Evolutionary conservation across 2,888 invertebrate species (phyloP), one percentile per base, ranked within the genome.

Genomic region (Ochropacha duplaris): DNA sequence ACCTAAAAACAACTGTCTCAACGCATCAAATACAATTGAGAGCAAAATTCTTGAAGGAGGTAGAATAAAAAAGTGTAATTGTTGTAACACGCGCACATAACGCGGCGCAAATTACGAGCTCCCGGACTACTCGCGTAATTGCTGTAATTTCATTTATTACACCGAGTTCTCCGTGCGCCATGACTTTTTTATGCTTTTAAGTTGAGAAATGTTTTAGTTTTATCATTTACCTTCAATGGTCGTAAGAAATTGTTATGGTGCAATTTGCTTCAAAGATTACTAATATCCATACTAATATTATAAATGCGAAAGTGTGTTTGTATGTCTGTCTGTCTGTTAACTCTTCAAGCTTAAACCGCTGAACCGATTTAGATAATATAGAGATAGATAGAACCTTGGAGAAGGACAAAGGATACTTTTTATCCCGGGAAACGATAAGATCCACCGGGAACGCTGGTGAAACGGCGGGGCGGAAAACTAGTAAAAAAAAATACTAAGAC

Each of bases 81-180:
- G 44, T 19, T 44, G 44, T 44, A 44, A 44, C 44, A 44, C 44
- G 19, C 16, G 44, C 44, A 44, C 44, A 44, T 44, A 44, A 44
- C 19, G 44, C 44, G 16, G 44, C 44, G 56, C 67, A 75, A 79
- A 78, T 79, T 77, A 72, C 72, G 56, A 64, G 63, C 63, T 64
- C 69, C 72, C 72, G 68, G 66, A 74, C 76, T 72, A 77, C 75
- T 74, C 68, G 50, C 57, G 72, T 78, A 77, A 79, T 76, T 71
- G 71, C 69, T 64, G 66, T 79, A 71, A 79, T 79, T 79, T 71
- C 65, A 39, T 78, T 78, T 76, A 79, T 79, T 71, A 69, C 67
- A 66, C 71, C 72, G 72, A 75, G 70, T 76, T 69, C 61, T 61
- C 59, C 16, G 19, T 44, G 9, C 44, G 9, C 44, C 9, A 44